Evolutionary conservation across 2,888 invertebrate genomes (phyloP).

Genomic region (Ectobius pallidus): DNA sequence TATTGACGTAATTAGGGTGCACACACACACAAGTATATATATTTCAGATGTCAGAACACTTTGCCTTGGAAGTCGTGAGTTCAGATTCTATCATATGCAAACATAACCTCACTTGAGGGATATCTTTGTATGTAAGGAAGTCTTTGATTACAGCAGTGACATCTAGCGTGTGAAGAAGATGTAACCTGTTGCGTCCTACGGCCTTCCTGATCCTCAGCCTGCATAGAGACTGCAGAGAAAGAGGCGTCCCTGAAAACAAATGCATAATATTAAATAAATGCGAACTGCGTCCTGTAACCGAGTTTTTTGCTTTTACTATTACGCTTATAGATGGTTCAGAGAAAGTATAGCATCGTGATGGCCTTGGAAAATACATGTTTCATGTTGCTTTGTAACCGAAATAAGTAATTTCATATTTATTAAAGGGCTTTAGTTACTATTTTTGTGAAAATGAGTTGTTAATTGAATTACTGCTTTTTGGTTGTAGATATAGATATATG

Average conservation of each 20-base stretch:
- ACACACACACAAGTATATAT: no score
- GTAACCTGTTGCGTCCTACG: not conserved
- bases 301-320: no score
- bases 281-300: not conserved
- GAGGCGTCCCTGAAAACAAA: slow-evolving; percentile 13
- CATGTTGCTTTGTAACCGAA: not conserved
- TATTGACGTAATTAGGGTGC: no score
- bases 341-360: no score
- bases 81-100: no score
- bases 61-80: no score
- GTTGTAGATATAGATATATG: no score
- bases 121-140: slow-evolving; percentile 8
- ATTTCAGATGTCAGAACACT: no score
- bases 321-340: no score
- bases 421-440: not conserved
- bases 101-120: slow-evolving; percentile 1
- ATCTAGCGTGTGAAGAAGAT: not conserved
- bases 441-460: no score
- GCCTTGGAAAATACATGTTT: not conserved
- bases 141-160: not conserved
- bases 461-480: no score
- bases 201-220: not conserved
- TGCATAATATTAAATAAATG: not conserved
- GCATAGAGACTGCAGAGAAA: slow-evolving; percentile 15
- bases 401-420: not conserved